These are phyloP conservation scores for Lepus europaeus DNA, from an alignment of 2,113 vertebrate genomes.

Conservation along the genomic window DNA sequence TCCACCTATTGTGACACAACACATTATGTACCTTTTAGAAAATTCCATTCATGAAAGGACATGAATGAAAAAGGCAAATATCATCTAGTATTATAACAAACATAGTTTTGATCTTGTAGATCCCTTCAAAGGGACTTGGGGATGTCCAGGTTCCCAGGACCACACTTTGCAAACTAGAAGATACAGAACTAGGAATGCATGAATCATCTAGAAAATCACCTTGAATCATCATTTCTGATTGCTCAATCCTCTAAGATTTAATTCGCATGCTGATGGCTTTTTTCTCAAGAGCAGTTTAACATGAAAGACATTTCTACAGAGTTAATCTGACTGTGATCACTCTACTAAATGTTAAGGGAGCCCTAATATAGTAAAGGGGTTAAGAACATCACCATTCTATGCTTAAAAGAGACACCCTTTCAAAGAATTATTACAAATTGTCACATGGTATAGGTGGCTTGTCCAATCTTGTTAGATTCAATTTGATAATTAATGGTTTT, in stretches of 20 bases:
- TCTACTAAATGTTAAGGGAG: neutral
- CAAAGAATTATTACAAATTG: neutral
- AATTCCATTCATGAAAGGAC: neutral
- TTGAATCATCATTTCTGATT: constrained; percentile 42
- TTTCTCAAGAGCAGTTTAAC: constrained; percentile 48
- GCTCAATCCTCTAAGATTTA: constrained; percentile 42
- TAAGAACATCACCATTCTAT: constrained; percentile 44
- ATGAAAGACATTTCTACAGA: constrained; percentile 22
- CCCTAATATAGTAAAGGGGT: neutral
- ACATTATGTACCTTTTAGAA: neutral
- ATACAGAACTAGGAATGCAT: constrained; percentile 3
- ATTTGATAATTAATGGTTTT: constrained; percentile 58
- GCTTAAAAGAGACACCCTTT: constrained; percentile 9
- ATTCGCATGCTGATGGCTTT: constrained; percentile 53
- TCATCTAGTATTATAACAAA: neutral
- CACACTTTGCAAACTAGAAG: neutral
- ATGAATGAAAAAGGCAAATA: neutral
- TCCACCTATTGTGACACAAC: neutral
- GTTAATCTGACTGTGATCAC: neutral
- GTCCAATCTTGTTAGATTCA: constrained; percentile 38
- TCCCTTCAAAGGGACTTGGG: neutral
- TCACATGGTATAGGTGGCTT: neutral
- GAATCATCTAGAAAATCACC: constrained; percentile 26
- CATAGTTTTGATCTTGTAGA: neutral
- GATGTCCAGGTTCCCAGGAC: neutral